Evolutionary conservation across 2,113 vertebrate genomes (phyloP).

Genomic region (Sphyrna mokarran): DNA sequence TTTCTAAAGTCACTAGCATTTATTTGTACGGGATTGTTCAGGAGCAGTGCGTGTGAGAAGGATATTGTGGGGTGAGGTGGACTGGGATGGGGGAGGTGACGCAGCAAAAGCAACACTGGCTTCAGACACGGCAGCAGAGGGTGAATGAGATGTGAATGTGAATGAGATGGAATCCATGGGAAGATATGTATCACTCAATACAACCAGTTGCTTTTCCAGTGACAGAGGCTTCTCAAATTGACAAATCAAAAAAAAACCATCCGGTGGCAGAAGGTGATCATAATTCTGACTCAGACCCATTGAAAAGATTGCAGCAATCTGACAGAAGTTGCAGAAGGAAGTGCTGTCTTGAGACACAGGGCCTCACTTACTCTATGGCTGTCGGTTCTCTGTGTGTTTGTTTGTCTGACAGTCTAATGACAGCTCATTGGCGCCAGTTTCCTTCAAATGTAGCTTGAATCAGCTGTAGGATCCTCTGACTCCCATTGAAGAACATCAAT

Average conservation of each 20-base stretch:
- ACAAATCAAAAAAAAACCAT: neutral
- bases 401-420: constrained; percentile 36
- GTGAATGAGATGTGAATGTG: neutral
- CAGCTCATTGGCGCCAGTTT: constrained; percentile 46
- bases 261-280: neutral
- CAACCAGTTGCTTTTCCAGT: neutral
- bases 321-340: neutral
- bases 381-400: constrained; percentile 29
- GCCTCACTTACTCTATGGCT: constrained; percentile 21
- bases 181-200: neutral
- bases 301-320: neutral
- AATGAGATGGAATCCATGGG: neutral
- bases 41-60: neutral
- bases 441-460: constrained; percentile 41
- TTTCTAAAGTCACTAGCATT: neutral
- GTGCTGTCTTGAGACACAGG: constrained; percentile 5
- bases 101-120: neutral
- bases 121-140: neutral
- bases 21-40: neutral
- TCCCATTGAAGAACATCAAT: constrained; percentile 55
- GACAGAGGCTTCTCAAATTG: neutral
- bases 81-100: neutral
- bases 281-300: neutral
- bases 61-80: neutral
- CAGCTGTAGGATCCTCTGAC: constrained; percentile 42